These are phyloP conservation scores for Cantharis rufa DNA, from an alignment of 2,888 invertebrate species.

Conservation along the genomic window DNA sequence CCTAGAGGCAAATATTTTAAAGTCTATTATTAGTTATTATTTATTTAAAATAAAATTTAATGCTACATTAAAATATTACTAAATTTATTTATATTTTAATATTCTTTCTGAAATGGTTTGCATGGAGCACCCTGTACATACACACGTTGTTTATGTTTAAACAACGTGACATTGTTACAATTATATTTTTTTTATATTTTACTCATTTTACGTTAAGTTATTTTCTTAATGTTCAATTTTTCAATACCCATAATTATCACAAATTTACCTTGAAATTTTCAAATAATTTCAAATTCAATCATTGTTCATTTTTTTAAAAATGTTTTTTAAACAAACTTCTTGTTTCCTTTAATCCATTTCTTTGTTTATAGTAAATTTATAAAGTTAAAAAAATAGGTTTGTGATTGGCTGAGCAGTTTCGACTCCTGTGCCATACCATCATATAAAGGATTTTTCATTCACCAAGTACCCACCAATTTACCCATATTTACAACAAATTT, in stretches of 20 bases:
- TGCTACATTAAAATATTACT: not conserved
- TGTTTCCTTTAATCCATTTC: too few relatives aligned
- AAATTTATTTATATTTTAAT: not conserved
- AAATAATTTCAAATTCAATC: too few relatives aligned
- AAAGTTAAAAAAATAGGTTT: too few relatives aligned
- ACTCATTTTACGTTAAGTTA: not conserved
- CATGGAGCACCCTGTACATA: not conserved
- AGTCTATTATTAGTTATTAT: not conserved
- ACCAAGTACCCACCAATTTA: too few relatives aligned
- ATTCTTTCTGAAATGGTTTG: not conserved
- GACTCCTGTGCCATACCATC: too few relatives aligned
- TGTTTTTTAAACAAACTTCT: too few relatives aligned
- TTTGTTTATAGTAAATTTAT: too few relatives aligned
- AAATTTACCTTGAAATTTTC: not conserved
- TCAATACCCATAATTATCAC: not conserved
- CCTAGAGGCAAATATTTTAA: not conserved
- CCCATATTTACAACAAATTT: too few relatives aligned
- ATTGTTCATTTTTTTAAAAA: too few relatives aligned
- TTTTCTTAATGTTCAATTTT: not conserved
- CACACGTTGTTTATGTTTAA: not conserved
- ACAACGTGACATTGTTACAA: not conserved
- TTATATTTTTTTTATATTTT: not conserved
- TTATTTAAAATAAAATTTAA: not conserved
- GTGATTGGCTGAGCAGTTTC: too few relatives aligned
- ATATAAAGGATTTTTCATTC: too few relatives aligned